A percentile compares a stretch with the other conserved stretches of the same genome.
Evolutionary conservation across 2,888 invertebrate genomes (phyloP).

Genomic region (Physocephala rufipes): DNA sequence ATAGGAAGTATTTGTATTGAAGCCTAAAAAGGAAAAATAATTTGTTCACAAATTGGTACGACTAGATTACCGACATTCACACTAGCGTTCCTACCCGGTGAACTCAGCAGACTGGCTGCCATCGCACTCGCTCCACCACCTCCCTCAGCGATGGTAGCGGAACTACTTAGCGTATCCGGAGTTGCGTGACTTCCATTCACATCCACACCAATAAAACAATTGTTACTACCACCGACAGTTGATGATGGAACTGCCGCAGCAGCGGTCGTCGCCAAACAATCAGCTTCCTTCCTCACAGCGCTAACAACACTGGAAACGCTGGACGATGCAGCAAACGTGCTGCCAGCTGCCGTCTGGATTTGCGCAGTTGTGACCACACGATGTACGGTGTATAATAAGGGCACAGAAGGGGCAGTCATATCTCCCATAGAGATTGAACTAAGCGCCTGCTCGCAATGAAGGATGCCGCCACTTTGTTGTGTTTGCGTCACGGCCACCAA

Average conservation of each 20-base stretch:
- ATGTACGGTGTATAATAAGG: conserved; percentile 65
- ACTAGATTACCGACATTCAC: no score
- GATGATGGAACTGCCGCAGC: conserved; percentile 51
- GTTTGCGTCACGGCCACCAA: conserved; percentile 61
- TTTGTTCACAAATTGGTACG: neutral
- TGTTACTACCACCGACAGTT: neutral
- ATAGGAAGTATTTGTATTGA: conserved; percentile 57
- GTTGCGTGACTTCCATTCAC: conserved; percentile 27
- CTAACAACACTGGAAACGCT: conserved; percentile 65
- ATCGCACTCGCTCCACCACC: conserved; percentile 47
- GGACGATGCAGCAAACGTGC: conserved; percentile 63
- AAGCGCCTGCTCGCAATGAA: conserved; percentile 48
- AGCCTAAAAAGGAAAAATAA: conserved; percentile 47
- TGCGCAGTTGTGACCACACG: conserved; percentile 66
- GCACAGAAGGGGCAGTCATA: conserved; percentile 53
- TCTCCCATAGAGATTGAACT: conserved; percentile 48
- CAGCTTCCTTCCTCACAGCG: conserved; percentile 58
- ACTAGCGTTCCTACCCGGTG: no score
- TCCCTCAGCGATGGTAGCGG: conserved; percentile 24
- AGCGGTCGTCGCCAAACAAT: conserved; percentile 50
- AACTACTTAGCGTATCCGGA: conserved; percentile 32
- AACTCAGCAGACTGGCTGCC: conserved; percentile 54
- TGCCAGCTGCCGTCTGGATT: conserved; percentile 63
- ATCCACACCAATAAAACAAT: conserved; percentile 11
- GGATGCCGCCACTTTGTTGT: conserved; percentile 48